Evolutionary conservation across 2,113 vertebrate species (phyloP), one percentile per base, ranked within the genome.

Genomic region (Cochlearius cochlearius): DNA sequence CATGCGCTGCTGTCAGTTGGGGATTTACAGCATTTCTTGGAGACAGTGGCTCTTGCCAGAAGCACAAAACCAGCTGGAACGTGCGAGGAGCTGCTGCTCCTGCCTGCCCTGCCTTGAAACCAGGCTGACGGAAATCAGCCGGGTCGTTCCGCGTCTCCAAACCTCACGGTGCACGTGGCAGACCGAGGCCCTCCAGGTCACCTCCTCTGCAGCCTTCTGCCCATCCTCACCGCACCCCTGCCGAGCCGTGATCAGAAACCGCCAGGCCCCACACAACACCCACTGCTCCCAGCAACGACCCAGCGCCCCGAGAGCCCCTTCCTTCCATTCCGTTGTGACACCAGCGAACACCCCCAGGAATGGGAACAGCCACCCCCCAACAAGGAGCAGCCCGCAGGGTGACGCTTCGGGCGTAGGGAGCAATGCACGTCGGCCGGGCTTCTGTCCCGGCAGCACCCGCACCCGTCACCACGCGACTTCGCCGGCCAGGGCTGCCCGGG

Each of bases 91-190:
- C 72, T 58, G 67, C 72, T 36, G n/a, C 32, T 75, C 76, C 39
- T 68, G 26, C 80, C 30, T 8, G 12, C 27, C 21, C 58, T 34
- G 47, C 30, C 25, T 62, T 18, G 1, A 14, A 23, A 13, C 15
- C 11, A 21, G 29, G 47, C 73, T 20, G 58, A 16, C 34, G 60
- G 20, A 39, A 5, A 10, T 6, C 58, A 43, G 36, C 16, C 62
- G 10, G 52, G 4, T 0, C 38, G 7, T 7, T 6, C 4, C 60
- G 15, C 5, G 5, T 3, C 49, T 34, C 67, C 63, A 59, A 5
- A 50, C 11, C 41, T 25, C 41, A 0, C 8, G 0, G 0, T 20
- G 38, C 49, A 36, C 7, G 1, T 5, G 2, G 41, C 69, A 81
- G 45, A 18, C 8, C 3, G 2, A 53, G 26, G 20, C 21, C 56